These are phyloP conservation scores for Lumbricus terrestris DNA, from an alignment of 2,888 invertebrate genomes.

Conservation along the genomic window DNA sequence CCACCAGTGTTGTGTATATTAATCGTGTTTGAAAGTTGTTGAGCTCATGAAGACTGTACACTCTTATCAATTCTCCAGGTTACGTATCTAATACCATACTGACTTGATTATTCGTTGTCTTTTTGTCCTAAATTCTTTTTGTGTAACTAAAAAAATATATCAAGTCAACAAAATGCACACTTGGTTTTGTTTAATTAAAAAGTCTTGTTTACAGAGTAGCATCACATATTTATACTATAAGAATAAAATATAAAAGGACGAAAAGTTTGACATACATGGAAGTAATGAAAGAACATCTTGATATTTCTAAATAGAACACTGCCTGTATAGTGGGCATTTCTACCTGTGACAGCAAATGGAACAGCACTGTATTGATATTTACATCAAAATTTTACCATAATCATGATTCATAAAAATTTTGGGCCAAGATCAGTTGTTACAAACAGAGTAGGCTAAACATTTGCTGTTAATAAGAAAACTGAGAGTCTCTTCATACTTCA, in stretches of 20 bases:
- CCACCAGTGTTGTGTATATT: neutral
- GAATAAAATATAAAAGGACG: neutral
- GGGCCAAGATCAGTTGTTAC: neutral
- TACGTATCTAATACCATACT: neutral
- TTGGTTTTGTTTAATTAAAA: neutral
- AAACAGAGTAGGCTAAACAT: neutral
- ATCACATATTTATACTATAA: neutral
- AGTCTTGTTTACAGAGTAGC: neutral
- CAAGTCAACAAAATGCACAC: neutral
- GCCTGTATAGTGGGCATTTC: neutral
- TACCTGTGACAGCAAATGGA: neutral
- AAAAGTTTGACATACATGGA: neutral
- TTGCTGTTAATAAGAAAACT: neutral
- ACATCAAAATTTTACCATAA: neutral
- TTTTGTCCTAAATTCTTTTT: neutral
- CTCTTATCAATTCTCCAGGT: neutral
- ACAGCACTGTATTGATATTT: neutral
- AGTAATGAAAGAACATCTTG: neutral
- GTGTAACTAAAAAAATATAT: neutral
- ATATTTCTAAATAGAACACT: neutral
- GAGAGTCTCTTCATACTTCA: neutral
- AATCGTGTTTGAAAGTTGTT: neutral
- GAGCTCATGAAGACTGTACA: neutral
- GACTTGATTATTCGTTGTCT: neutral
- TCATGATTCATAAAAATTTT: neutral